phyloP scores from a whole-genome alignment of 2,797 vertebrate species.

The Pogonophryne albipinna region DNA sequence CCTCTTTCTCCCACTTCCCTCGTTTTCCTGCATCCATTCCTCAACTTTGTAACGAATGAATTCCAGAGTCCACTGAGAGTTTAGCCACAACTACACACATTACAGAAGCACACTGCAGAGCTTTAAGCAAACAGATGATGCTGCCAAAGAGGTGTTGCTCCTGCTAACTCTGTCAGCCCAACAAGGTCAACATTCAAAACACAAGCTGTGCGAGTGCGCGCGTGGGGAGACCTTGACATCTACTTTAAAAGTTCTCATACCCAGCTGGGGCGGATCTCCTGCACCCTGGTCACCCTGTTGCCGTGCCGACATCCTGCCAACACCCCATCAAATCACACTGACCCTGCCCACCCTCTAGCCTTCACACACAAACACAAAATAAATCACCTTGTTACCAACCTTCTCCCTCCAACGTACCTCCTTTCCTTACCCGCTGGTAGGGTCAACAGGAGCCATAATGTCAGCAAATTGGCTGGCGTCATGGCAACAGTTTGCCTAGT shows the following conservation, averaged over 20 bases:
- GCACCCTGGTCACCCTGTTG: constrained; percentile 35
- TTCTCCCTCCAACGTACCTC: not conserved
- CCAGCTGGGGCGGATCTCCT: constrained; percentile 41
- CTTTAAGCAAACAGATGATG: constrained; percentile 68
- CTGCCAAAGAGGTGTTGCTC: constrained; percentile 73
- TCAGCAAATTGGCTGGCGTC: constrained; percentile 34
- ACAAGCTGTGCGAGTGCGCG: constrained; percentile 13
- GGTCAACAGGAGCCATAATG: constrained; percentile 47
- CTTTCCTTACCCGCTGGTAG: constrained; percentile 35
- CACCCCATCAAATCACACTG: constrained; percentile 49
- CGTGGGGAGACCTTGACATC: constrained; percentile 53
- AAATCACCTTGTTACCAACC: constrained; percentile 9
- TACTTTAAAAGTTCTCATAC: constrained; percentile 34
- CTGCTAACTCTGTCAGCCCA: constrained; percentile 67
- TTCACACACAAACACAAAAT: constrained; percentile 4
- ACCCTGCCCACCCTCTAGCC: constrained; percentile 35
- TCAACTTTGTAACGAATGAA: constrained; percentile 38
- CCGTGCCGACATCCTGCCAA: constrained; percentile 30
- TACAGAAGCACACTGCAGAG: constrained; percentile 27
- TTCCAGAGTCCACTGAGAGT: constrained; percentile 41
- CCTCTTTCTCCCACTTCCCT: constrained; percentile 7
- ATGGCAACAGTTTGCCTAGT: constrained; percentile 35
- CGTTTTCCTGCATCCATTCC: constrained; percentile 3
- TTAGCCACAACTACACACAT: constrained; percentile 36
- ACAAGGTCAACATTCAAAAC: constrained; percentile 71